These are phyloP conservation scores for Alitta virens DNA, from an alignment of 2,888 invertebrate genomes.

Conservation along the genomic window DNA sequence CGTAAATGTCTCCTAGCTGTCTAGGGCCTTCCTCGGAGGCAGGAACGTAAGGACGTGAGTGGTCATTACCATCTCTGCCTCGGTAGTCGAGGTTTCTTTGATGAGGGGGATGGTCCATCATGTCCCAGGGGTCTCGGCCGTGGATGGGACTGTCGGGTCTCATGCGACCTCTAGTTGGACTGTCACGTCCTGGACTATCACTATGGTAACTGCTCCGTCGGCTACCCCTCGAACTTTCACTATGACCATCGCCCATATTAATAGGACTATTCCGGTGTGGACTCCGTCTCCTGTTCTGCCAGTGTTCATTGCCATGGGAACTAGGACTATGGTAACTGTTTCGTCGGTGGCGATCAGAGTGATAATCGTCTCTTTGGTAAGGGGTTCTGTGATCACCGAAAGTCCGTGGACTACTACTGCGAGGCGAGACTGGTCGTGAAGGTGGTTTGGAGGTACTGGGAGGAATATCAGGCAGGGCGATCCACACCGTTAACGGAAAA, in stretches of 20 bases:
- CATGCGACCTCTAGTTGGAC: no score
- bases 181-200: no score
- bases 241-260: no score
- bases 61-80: no score
- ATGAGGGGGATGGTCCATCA: no score
- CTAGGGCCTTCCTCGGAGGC: neutral
- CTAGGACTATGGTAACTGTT: no score
- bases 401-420: neutral
- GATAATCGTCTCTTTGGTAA: neutral
- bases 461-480: conserved; percentile 57
- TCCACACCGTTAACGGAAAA: conserved; percentile 73
- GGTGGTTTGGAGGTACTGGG: neutral
- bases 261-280: no score
- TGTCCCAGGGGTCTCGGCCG: neutral
- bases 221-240: no score
- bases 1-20: conserved; percentile 66
- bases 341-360: no score
- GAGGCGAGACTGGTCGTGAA: neutral
- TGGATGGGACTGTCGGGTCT: neutral
- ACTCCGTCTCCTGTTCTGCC: neutral
- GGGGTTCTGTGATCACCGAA: neutral
- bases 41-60: neutral
- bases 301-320: neutral
- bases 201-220: no score
- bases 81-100: no score